A percentile compares a stretch with the other conserved stretches of the same genome.
Evolutionary conservation across 64 coral and sea anemone genomes (phyloP).

Genomic region (Stichodactyla helianthus): DNA sequence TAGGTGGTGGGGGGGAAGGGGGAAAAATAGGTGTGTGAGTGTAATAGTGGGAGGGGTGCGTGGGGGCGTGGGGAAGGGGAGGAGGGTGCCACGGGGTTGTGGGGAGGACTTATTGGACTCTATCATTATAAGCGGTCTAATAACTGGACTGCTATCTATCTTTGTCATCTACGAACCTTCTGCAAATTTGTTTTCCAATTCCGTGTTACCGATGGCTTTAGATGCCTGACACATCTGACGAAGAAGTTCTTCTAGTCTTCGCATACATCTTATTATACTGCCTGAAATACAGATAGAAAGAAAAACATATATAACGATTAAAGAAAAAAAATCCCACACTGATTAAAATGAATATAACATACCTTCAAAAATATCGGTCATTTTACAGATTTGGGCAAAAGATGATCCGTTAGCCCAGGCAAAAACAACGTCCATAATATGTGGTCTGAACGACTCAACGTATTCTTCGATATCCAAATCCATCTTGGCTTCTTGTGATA

Average conservation of each 20-base stretch:
- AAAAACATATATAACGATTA: too few relatives aligned
- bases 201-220: constrained; percentile 96
- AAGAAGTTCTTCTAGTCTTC: constrained; percentile 78
- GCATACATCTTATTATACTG: constrained; percentile 89
- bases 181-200: constrained; percentile 98
- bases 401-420: constrained; percentile 92
- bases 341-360: background rate
- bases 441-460: constrained; percentile 78
- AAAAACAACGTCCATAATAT: constrained; percentile 97
- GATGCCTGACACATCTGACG: constrained; percentile 98
- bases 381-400: constrained; percentile 91
- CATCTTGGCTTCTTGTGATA: constrained; percentile 97
- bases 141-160: too few relatives aligned
- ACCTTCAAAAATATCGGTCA: constrained; percentile 95
- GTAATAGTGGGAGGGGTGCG: too few relatives aligned
- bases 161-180: constrained; percentile 55
- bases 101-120: too few relatives aligned
- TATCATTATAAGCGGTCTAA: too few relatives aligned
- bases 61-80: too few relatives aligned
- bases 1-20: too few relatives aligned
- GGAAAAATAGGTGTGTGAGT: too few relatives aligned
- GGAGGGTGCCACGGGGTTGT: too few relatives aligned
- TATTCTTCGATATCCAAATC: constrained; percentile 90
- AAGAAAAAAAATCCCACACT: too few relatives aligned
- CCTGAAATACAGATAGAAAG: constrained; percentile 32